Conservation (phyloP, 2,113 vertebrate genomes). For the Phrynosoma blainvillii region DNA sequence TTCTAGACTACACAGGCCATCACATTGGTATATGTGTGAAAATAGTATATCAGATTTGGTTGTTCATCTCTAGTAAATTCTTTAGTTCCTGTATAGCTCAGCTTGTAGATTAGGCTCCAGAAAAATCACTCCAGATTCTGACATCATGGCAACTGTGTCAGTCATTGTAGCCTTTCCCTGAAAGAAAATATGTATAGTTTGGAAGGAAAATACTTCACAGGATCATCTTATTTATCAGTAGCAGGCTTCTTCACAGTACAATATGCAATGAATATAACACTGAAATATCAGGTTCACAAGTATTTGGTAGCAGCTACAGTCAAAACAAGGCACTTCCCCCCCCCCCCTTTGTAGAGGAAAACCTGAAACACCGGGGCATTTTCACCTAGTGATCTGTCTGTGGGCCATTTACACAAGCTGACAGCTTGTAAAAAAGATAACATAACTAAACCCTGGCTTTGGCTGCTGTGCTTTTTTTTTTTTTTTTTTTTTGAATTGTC, state of each 20-base stretch:
- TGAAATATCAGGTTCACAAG: conserved; percentile 10
- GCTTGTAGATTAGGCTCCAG: background rate
- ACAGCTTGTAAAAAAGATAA: conserved; percentile 21
- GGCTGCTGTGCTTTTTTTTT: conserved; percentile 8
- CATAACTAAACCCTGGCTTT: conserved; percentile 26
- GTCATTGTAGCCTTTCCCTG: too few species aligned
- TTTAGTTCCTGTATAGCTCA: background rate
- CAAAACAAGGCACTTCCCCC: conserved; percentile 18
- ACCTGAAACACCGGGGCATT: conserved; percentile 30
- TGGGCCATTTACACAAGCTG: conserved; percentile 33
- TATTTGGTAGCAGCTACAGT: conserved; percentile 37
- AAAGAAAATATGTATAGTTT: background rate
- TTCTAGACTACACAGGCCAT: too few species aligned
- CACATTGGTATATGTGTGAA: background rate
- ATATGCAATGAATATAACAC: background rate
- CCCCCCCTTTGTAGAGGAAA: conserved; percentile 36
- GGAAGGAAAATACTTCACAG: background rate
- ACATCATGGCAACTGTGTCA: background rate
- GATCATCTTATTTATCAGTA: conserved; percentile 13
- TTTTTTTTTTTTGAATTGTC: conserved; percentile 23
- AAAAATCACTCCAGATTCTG: background rate
- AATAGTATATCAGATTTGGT: background rate
- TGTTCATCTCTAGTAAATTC: background rate
- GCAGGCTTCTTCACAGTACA: background rate
- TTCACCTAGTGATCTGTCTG: conserved; percentile 26